Evolutionary conservation across 2,113 vertebrate species (phyloP).

Genomic region (Proteles cristata): DNA sequence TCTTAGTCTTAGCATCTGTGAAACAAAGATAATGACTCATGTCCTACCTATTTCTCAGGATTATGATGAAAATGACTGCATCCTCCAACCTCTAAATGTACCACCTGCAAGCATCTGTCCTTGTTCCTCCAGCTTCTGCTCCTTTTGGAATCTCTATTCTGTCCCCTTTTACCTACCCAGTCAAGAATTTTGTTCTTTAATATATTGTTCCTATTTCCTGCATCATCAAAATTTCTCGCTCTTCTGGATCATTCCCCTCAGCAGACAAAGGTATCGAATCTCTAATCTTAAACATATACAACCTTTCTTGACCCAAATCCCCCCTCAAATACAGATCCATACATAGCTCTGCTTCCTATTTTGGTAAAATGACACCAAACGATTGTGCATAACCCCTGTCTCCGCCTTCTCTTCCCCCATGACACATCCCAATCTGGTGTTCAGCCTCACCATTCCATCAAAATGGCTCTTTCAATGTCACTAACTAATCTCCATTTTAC

Average conservation of each 20-base stretch:
- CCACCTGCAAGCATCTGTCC: neutral
- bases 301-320: neutral
- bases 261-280: neutral
- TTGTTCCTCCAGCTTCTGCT: neutral
- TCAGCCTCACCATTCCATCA: neutral
- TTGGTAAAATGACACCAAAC: neutral
- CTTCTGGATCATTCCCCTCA: neutral
- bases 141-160: neutral
- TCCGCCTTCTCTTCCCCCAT: neutral
- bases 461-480: neutral
- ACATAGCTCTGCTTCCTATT: neutral
- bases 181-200: neutral
- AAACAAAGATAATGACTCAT: constrained; percentile 50
- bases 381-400: neutral
- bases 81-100: neutral
- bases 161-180: neutral
- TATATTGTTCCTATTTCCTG: neutral
- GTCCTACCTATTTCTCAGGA: neutral
- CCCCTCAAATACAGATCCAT: neutral
- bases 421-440: neutral
- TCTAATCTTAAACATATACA: neutral
- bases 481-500: neutral
- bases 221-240: neutral
- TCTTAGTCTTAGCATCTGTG: constrained; percentile 29
- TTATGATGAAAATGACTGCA: neutral